Conservation (phyloP, 2,888 invertebrate genomes). For the Melinopterus prodromus region DNA sequence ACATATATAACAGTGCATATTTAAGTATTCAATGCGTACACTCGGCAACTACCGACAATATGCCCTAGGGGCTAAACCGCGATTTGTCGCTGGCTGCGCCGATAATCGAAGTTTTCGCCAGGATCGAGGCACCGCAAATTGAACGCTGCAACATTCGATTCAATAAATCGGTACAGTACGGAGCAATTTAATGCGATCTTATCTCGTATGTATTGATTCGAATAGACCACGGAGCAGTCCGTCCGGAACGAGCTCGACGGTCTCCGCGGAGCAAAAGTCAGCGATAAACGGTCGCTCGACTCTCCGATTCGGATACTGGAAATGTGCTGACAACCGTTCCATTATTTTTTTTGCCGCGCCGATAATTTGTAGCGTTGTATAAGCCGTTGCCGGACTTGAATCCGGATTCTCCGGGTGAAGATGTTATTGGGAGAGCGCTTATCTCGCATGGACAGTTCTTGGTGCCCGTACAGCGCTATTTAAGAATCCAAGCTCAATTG, state of each 20-base stretch:
- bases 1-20: too few relatives aligned
- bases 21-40: neutral
- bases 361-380: neutral
- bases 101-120: conserved; percentile 13
- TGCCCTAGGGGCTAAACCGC: neutral
- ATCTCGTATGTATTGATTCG: conserved; percentile 36
- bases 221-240: conserved; percentile 31
- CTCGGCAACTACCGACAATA: neutral
- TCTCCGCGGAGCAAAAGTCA: conserved; percentile 14
- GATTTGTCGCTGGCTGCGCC: neutral
- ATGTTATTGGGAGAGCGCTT: neutral
- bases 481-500: neutral
- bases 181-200: conserved; percentile 37
- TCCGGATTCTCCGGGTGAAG: neutral
- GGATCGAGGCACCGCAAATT: conserved; percentile 31
- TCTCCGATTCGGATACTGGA: conserved; percentile 30
- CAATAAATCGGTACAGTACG: conserved; percentile 37
- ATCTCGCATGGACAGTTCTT: neutral
- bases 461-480: neutral
- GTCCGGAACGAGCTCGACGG: conserved; percentile 27
- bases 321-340: conserved; percentile 34
- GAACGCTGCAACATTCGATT: conserved; percentile 35
- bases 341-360: conserved; percentile 32
- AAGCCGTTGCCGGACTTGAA: neutral
- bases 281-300: conserved; percentile 21